Evolutionary conservation across 2,888 invertebrate species (phyloP), one percentile per base, ranked within the genome.

Genomic region (Eugnorisma glareosa): DNA sequence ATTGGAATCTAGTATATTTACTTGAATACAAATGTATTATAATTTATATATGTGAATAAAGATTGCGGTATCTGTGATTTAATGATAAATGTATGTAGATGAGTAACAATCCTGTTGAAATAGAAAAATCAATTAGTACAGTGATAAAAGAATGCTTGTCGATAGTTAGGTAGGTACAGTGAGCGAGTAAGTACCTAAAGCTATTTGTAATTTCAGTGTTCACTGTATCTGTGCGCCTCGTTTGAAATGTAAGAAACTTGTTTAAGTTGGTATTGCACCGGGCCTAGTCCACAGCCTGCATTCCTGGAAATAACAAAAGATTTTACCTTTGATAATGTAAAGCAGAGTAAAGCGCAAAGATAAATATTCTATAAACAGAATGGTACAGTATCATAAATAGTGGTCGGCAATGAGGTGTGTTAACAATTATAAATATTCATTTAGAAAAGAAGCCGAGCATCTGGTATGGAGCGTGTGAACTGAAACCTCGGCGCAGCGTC

Each of bases 381-480:
- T 73, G 63, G 13, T 72, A 35, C 31, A 68, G 31, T 81, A 48
- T 73, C 37, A 79, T 79, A 81, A 67, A 79, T 77, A 82, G 72
- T n/a, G 66, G 51, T 70, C 76, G 67, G 68, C 79, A 74, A 81
- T 72, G 67, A 73, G 81, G 48, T 67, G 69, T 77, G 73, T 69
- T 79, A 83, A 77, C 69, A 87, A 89, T 88, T 89, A 88, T 89
- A 89, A 89, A 89, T 86, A 91, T 88, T 86, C 84, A 89, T 90
- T 90, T 92, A 91, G 91, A 93, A 93, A 93, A 92, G 90, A 91
- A 90, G 90, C 87, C 90, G 75, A 88, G 77, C 87, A 88, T 83
- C 89, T 89, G 75, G 85, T 91, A 92, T 92, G 91, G 91, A 94
- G 92, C 96, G 96, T 96, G 96, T 93, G 96, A 96, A 96, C 95